Base-by-base conservation (phyloP, 2,888 invertebrate species). In the Octodonta nipae region DNA sequence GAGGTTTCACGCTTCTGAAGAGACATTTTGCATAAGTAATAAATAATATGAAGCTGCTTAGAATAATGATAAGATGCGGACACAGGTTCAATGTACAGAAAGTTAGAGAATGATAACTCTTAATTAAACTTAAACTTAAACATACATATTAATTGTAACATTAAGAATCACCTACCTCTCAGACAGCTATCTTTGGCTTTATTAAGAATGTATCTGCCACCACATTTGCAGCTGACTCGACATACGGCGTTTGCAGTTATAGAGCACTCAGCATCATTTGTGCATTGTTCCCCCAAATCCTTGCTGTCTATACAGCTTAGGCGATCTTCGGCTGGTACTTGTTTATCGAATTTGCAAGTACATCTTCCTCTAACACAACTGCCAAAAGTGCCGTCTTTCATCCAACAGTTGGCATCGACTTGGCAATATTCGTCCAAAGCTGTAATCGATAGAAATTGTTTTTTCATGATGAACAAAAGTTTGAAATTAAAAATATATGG, bases 291-390 rank as follows among this genome's bases (percentile, higher is more conserved):
- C 1, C 56, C 57, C 7, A 61, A 35, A 13, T 41, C 35, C 32
- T 38, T 49, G 1, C 45, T 41, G 5, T 35, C 35, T 5, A 59
- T 38, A 32, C 61, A 61, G 5, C 43, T 39, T 28, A 42, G 43
- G n/a, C 38, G 45, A 29, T 54, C 53, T 8, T 31, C 32, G 1
- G 50, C 43, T 2, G 54, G 51, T 16, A 46, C 47, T 32, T 51
- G 38, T 13, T 27, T 34, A 10, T 49, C 46, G 4, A 42, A 36
- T 15, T 49, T 49, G 37, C 61, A 61, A 7, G 39, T 36, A 36
- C 61, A 61, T 32, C 37, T 39, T 5, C 59, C 58, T 31, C 45
- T 44, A 0, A 44, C 40, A 34, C 61, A 61, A 35, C 38, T 50
- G 1, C 51, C 55, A 13, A 48, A 51, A 8, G 41, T 42, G n/a